Percentiles rank a stretch among this genome's conserved stretches.
Conservation (phyloP, 2,797 vertebrate species). For the Acropternis orthonyx region DNA sequence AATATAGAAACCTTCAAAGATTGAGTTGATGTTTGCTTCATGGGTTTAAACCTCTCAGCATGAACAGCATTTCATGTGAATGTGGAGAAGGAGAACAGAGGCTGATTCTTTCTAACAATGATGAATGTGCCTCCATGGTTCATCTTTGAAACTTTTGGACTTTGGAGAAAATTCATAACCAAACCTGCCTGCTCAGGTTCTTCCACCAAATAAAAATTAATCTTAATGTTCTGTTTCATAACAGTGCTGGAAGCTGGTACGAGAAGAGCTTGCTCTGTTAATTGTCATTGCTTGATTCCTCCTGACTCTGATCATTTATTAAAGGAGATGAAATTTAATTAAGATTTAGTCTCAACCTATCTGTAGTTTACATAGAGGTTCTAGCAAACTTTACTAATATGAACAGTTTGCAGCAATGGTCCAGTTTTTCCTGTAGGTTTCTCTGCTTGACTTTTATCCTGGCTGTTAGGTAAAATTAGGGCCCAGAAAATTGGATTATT, state of each 20-base stretch:
- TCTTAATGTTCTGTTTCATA: background rate
- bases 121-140: background rate
- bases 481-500: constrained; percentile 88
- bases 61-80: background rate
- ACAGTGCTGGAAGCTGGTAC: background rate
- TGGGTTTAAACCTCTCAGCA: constrained; percentile 26
- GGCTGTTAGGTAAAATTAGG: constrained; percentile 84
- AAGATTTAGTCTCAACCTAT: constrained; percentile 18
- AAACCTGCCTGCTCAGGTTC: background rate
- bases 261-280: background rate
- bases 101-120: background rate
- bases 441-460: constrained; percentile 77
- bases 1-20: constrained; percentile 53
- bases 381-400: constrained; percentile 57
- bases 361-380: constrained; percentile 23
- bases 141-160: background rate
- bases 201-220: background rate
- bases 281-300: background rate
- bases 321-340: constrained; percentile 28
- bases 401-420: constrained; percentile 22
- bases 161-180: background rate
- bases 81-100: background rate
- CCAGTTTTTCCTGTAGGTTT: constrained; percentile 66
- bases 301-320: background rate
- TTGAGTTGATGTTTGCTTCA: constrained; percentile 6